Conservation (phyloP, 2,797 vertebrate species). For the Acanthurus tractus region DNA sequence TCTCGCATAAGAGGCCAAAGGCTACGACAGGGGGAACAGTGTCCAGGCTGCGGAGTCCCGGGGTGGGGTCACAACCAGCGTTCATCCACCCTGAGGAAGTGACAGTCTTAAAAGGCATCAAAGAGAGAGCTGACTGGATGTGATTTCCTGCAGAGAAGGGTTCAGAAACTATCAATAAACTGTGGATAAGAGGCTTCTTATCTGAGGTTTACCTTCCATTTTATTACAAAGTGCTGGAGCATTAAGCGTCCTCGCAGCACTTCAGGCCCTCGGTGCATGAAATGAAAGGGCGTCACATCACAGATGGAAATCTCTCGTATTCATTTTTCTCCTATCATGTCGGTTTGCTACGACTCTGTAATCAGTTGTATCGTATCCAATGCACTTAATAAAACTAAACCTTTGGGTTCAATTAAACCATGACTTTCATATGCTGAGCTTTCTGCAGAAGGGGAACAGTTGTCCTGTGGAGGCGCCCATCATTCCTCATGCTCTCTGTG, state of each 20-base stretch:
- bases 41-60: constrained; percentile 44
- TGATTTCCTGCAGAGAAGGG: constrained; percentile 62
- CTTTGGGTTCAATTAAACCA: constrained; percentile 42
- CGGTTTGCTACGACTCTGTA: constrained; percentile 24
- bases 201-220: constrained; percentile 63
- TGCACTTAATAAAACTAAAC: constrained; percentile 20
- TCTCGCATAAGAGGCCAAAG: constrained; percentile 65
- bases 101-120: constrained; percentile 68
- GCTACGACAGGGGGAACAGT: constrained; percentile 48
- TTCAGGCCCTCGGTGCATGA: constrained; percentile 31
- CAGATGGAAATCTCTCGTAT: constrained; percentile 48
- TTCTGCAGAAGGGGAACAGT: constrained; percentile 25
- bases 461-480: constrained; percentile 65
- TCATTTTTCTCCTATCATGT: constrained; percentile 19
- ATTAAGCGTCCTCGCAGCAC: constrained; percentile 48
- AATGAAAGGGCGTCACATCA: constrained; percentile 51
- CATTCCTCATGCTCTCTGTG: constrained; percentile 68
- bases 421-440: constrained; percentile 32
- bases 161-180: constrained; percentile 67
- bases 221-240: constrained; percentile 66
- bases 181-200: constrained; percentile 54
- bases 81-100: constrained; percentile 65
- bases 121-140: constrained; percentile 55
- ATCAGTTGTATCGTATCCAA: constrained; percentile 45
- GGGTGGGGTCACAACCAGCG: constrained; percentile 67